Evolutionary conservation across 2,888 invertebrate genomes (phyloP), one percentile per base, ranked within the genome.

Genomic region (Ichneumon xanthorius): DNA sequence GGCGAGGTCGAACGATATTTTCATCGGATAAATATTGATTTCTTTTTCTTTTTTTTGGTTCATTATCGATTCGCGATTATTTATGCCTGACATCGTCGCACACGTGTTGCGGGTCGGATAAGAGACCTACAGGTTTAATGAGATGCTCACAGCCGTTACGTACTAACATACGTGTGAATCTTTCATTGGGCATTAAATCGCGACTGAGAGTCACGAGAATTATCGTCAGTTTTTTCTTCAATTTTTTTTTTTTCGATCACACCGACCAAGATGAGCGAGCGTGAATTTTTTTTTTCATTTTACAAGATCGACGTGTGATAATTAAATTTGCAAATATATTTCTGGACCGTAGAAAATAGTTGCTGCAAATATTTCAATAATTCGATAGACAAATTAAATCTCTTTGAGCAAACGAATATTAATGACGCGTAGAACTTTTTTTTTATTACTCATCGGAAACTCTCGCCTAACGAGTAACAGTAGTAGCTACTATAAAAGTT

Each of bases 1-100:
- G 19, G 33, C 40, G 70, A 84, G 80, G 77, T 80, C 80, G 50
- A 30, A n/a, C 40, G 76, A 67, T 67, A 84, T 84, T 80, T 80
- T 72, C 72, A 67, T 76, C 58, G 37, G 67, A 80, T 84, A 68
- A 84, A 84, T 84, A 84, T 80, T 80, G 53, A 84, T 77, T 72
- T 67, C 14, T 50, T 45, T 58, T 50, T 80, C 16, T 50, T 79
- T 45, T 70, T 79, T 71, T 26, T 33, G n/a, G n/a, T 50, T 45
- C 33, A 14, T 33, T 37, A 55, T 55, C 58, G 72, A 68, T 68
- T 45, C 26, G 4, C 26, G 70, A 61, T 70, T 79, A 79, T 71
- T 71, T 33, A 79, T 70, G 70, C 30, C 78, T 45, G 26, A 48
- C 53, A 75, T 73, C 40, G 45, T 45, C 16, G 26, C 16, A 50